phyloP scores from a whole-genome alignment of 2,888 invertebrate genomes.

The Heteromurus nitidus region DNA sequence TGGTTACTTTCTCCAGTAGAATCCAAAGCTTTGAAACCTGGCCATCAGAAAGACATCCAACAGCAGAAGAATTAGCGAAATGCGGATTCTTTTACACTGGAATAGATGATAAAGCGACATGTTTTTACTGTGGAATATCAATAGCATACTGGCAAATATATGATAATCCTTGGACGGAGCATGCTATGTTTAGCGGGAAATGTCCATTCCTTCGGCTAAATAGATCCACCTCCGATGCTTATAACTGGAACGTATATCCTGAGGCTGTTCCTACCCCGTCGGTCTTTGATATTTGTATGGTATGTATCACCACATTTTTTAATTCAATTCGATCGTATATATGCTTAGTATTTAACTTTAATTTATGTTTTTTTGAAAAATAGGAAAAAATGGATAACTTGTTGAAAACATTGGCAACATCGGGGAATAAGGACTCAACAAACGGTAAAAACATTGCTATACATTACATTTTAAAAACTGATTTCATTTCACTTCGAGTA shows the following conservation, averaged over 20 bases:
- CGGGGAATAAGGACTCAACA: background rate
- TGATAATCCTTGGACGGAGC: constrained; percentile 32
- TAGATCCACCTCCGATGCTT: background rate
- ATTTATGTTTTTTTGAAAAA: too few relatives aligned
- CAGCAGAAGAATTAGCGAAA: background rate
- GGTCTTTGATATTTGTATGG: background rate
- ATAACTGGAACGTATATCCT: background rate
- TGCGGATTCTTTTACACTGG: background rate
- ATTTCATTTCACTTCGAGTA: too few relatives aligned
- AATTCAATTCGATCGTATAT: background rate
- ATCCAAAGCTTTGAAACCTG: background rate
- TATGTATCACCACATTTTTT: background rate
- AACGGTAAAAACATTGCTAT: background rate
- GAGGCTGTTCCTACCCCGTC: background rate
- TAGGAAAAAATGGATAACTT: background rate
- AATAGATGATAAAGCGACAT: background rate
- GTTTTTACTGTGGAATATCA: background rate
- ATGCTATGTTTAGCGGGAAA: background rate
- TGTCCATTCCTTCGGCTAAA: constrained; percentile 24
- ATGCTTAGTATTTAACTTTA: background rate
- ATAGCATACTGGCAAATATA: background rate
- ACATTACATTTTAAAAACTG: background rate
- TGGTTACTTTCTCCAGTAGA: background rate
- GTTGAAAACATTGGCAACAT: background rate
- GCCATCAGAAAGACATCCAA: background rate